phyloP scores from a whole-genome alignment of 2,888 invertebrate species.

The Limnephilus marmoratus region DNA sequence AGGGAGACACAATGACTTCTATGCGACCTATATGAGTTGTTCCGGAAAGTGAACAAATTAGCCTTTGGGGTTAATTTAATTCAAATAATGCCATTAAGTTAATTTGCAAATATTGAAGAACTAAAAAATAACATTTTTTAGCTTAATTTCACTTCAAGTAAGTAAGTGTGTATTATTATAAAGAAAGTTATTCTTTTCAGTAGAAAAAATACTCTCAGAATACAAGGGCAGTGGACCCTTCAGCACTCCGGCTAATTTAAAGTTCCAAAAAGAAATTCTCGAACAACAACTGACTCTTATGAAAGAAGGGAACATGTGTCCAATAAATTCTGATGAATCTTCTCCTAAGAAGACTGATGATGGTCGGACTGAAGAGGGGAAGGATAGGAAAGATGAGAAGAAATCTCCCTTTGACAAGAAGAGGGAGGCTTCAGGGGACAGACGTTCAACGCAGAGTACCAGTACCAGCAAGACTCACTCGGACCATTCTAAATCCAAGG shows the following conservation, averaged over 20 bases:
- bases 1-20: no score
- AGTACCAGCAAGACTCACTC: not conserved
- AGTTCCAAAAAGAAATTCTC: slow-evolving; percentile 76
- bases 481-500: not conserved
- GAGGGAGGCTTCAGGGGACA: not conserved
- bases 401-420: not conserved
- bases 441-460: slow-evolving; percentile 4
- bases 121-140: no score
- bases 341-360: not conserved
- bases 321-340: not conserved
- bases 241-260: slow-evolving; percentile 77
- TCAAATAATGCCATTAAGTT: no score
- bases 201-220: slow-evolving; percentile 79
- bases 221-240: slow-evolving; percentile 74
- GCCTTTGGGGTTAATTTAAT: no score
- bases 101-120: no score
- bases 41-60: no score
- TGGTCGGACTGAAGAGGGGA: not conserved
- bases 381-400: not conserved
- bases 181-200: slow-evolving; percentile 72
- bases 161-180: no score
- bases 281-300: slow-evolving; percentile 80
- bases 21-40: no score
- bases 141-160: no score
- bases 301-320: slow-evolving; percentile 71